Conservation (phyloP, 2,888 invertebrate species). For the Rhimphoctona megacephalus region DNA sequence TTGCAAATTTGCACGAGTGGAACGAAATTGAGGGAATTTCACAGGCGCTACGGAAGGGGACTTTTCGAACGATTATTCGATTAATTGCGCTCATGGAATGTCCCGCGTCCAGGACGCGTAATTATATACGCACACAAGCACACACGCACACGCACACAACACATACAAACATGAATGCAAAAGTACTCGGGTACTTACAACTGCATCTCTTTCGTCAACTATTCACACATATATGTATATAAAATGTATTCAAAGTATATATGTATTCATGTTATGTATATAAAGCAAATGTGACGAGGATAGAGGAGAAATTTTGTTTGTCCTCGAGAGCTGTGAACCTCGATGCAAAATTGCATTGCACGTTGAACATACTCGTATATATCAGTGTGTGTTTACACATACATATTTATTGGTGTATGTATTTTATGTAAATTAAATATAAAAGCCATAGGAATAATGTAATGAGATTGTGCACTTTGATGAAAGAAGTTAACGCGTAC, state of each 20-base stretch:
- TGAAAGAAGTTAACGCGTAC: conserved; percentile 44
- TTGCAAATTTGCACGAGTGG: background rate
- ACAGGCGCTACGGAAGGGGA: background rate
- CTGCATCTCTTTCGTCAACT: conserved; percentile 4
- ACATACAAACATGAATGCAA: background rate
- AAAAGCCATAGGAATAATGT: conserved; percentile 7
- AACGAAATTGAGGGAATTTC: conserved; percentile 12
- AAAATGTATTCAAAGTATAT: background rate
- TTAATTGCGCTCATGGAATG: conserved; percentile 61
- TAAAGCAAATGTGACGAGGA: background rate
- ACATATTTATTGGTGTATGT: conserved; percentile 1
- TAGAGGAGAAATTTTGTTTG: background rate
- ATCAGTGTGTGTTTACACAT: background rate
- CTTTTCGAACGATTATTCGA: conserved; percentile 62
- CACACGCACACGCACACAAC: background rate
- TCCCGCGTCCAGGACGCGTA: conserved; percentile 30
- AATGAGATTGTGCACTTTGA: conserved; percentile 51
- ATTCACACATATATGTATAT: background rate
- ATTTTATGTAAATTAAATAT: conserved; percentile 22
- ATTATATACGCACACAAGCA: background rate
- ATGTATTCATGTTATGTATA: conserved; percentile 26
- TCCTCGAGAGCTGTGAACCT: background rate
- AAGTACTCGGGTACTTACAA: background rate
- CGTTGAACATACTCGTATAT: background rate
- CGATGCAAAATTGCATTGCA: background rate